These are phyloP conservation scores for Allacma fusca DNA, from an alignment of 2,888 invertebrate genomes.

Conservation along the genomic window DNA sequence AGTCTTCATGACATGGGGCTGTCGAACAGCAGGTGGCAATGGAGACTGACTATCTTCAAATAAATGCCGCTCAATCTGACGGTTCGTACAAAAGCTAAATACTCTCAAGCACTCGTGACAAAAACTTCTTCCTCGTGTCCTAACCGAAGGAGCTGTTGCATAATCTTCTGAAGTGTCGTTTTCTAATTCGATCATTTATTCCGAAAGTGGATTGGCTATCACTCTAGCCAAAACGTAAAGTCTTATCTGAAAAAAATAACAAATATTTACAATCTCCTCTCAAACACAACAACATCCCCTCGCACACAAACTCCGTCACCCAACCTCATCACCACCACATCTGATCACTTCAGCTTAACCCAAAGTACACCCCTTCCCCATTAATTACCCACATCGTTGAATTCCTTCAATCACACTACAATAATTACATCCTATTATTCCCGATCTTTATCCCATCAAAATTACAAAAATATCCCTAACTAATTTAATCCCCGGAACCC, in stretches of 20 bases:
- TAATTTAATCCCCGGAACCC: too few relatives aligned
- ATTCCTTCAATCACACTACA: too few relatives aligned
- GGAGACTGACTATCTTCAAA: background rate
- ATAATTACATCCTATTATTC: too few relatives aligned
- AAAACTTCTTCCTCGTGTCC: background rate
- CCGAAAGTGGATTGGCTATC: background rate
- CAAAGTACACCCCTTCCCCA: too few relatives aligned
- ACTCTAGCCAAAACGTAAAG: background rate
- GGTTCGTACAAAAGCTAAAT: conserved; percentile 8
- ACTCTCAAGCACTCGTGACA: background rate
- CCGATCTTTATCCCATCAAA: too few relatives aligned
- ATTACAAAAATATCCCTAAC: too few relatives aligned
- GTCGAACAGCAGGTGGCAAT: background rate
- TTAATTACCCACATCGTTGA: too few relatives aligned
- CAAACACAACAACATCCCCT: too few relatives aligned
- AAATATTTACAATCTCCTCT: background rate
- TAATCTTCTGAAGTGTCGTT: conserved; percentile 2
- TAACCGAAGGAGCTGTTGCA: conserved; percentile 1
- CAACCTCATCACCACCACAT: too few relatives aligned
- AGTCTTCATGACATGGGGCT: conserved; percentile 57
- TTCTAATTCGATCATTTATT: conserved; percentile 28
- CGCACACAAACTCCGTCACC: too few relatives aligned
- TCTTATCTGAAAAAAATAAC: background rate
- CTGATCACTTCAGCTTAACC: too few relatives aligned
- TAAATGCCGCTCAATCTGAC: background rate